Evolutionary conservation across 2,888 invertebrate genomes (phyloP), one percentile per base, ranked within the genome.

Genomic region (Protonemura montana): DNA sequence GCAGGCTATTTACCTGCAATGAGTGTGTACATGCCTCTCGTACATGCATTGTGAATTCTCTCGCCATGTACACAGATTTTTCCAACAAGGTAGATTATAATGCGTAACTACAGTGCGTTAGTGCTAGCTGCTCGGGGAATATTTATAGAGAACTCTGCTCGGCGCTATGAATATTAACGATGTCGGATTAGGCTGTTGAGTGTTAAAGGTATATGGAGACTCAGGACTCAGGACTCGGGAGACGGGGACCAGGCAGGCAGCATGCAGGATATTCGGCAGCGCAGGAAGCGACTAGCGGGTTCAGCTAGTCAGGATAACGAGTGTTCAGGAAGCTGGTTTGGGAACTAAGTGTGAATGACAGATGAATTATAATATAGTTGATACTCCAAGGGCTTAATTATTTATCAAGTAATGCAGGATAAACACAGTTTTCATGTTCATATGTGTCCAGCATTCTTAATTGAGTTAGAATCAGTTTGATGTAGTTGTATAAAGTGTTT

Each of bases 141-240:
- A 86, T 86, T 59, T 35, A 82, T n/a, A 27, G 86, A 25, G 59
- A 82, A 82, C 82, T 82, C 59, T 82, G 81, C 81, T 81, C 59
- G 76, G 28, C 76, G 86, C 82, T 90, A 90, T 90, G 90, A 90
- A 90, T 90, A 90, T 90, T 90, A 90, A 90, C 90, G 90, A 89
- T 88, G 87, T 87, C 88, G 90, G 90, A 90, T 90, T 90, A 90
- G 89, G 41, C 35, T 29, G 82, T 41, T 82, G 82, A 30, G 35
- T 26, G 35, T 82, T n/a, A 41, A 42, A n/a, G 59, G 16, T 13
- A 59, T n/a, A n/a, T 59, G 21, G 59, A 59, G 59, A 59, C 59
- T 3, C 59, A 13, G 35, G 35, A 35, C 35, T 10, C 10, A 10
- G 35, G 59, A 59, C 59, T 59, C 59, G 21, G 59, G 59, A 59